Conservation (phyloP, 2,797 vertebrate species). For the Pseudochaenichthys georgianus region DNA sequence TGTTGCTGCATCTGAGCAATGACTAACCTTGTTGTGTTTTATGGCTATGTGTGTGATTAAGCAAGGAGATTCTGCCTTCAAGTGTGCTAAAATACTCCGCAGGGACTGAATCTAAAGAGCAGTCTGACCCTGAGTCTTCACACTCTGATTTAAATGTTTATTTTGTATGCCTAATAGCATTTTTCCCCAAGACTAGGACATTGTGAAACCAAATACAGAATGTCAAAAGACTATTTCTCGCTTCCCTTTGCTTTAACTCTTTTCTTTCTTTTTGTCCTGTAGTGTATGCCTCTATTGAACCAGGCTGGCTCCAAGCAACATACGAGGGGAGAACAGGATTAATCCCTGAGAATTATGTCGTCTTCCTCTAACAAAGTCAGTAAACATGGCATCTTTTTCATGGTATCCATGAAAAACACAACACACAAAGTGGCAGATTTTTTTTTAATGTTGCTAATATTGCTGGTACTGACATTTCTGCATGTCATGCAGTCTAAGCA, state of each 20-base stretch:
- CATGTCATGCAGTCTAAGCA: constrained; percentile 27
- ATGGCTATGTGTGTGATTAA: constrained; percentile 8
- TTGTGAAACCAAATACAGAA: constrained; percentile 1
- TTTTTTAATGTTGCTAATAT: constrained; percentile 28
- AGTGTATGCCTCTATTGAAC: constrained; percentile 96
- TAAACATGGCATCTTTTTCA: constrained; percentile 85
- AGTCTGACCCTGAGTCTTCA: constrained; percentile 25
- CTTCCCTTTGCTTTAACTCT: constrained; percentile 11
- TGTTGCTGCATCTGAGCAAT: neutral
- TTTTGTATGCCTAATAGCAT: constrained; percentile 11
- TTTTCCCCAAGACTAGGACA: constrained; percentile 3
- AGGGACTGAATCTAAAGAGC: constrained; percentile 32
- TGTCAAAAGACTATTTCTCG: constrained; percentile 4
- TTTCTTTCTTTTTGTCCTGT: constrained; percentile 35
- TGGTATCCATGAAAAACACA: constrained; percentile 93
- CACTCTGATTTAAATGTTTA: constrained; percentile 30
- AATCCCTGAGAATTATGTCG: constrained; percentile 95
- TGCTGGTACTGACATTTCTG: constrained; percentile 33
- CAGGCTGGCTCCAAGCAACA: constrained; percentile 96
- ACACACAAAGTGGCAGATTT: constrained; percentile 18
- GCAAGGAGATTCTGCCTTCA: neutral
- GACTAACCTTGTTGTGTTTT: constrained; percentile 8
- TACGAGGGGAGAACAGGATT: constrained; percentile 94
- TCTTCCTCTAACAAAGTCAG: constrained; percentile 89
- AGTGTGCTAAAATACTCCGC: constrained; percentile 32